These are phyloP conservation scores for Andrena minutula DNA, from an alignment of 2,888 invertebrate species.

Conservation along the genomic window DNA sequence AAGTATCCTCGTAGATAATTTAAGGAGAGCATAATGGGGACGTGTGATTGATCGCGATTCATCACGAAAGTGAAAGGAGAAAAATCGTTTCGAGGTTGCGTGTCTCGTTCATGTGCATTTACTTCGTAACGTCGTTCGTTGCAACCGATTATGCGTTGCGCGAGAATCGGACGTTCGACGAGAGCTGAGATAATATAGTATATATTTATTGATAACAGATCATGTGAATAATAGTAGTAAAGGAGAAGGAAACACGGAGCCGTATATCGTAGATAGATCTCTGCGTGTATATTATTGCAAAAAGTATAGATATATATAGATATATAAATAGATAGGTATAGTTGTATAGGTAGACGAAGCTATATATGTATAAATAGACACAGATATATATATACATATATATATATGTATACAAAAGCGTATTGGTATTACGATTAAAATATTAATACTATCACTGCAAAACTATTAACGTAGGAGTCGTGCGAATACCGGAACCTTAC, in stretches of 20 bases:
- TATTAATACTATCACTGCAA: slow-evolving; percentile 65
- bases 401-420: slow-evolving; percentile 61
- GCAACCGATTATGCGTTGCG: slow-evolving; percentile 52
- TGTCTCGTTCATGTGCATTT: slow-evolving; percentile 69
- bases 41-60: slow-evolving; percentile 4
- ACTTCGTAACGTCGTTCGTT: slow-evolving; percentile 75
- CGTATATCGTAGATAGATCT: slow-evolving; percentile 74
- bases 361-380: slow-evolving; percentile 71
- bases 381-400: slow-evolving; percentile 64
- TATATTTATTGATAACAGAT: slow-evolving; percentile 80
- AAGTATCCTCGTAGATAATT: slow-evolving; percentile 35
- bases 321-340: slow-evolving; percentile 68
- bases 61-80: slow-evolving; percentile 34
- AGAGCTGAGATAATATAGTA: slow-evolving; percentile 79
- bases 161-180: slow-evolving; percentile 67
- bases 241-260: slow-evolving; percentile 47
- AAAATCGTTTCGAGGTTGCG: slow-evolving; percentile 34
- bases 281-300: slow-evolving; percentile 81
- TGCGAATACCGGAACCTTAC: slow-evolving; percentile 75
- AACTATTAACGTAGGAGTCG: slow-evolving; percentile 75
- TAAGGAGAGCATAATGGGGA: not conserved
- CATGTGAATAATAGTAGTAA: slow-evolving; percentile 75
- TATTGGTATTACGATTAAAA: slow-evolving; percentile 74
- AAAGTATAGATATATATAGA: slow-evolving; percentile 66
- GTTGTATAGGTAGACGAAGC: slow-evolving; percentile 74